Evolutionary conservation across 2,888 invertebrate genomes (phyloP).

Genomic region (Amorpha juglandis): DNA sequence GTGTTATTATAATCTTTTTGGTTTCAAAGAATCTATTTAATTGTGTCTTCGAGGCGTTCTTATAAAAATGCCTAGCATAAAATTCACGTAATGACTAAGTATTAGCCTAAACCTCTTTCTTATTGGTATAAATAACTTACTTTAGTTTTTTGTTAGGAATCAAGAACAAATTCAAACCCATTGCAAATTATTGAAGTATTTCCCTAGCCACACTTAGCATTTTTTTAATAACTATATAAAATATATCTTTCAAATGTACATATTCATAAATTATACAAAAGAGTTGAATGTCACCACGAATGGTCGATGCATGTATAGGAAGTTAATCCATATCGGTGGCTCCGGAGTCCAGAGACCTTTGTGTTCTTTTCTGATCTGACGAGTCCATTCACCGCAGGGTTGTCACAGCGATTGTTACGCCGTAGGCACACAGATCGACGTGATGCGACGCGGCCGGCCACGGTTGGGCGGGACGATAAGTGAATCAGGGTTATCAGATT

Average conservation of each 20-base stretch:
- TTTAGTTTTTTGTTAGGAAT: no score
- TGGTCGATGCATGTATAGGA: constrained; percentile 21
- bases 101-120: no score
- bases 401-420: constrained; percentile 26
- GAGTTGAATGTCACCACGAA: constrained; percentile 11
- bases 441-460: constrained; percentile 28
- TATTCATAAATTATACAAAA: constrained; percentile 19
- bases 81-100: background rate
- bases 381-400: constrained; percentile 22
- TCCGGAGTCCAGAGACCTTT: background rate
- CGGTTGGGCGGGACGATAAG: constrained; percentile 31
- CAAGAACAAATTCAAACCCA: background rate
- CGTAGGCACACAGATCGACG: constrained; percentile 30
- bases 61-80: background rate
- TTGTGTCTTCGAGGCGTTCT: background rate
- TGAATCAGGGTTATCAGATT: constrained; percentile 33
- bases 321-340: constrained; percentile 23
- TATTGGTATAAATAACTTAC: no score
- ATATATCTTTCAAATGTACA: constrained; percentile 5
- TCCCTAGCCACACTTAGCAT: background rate
- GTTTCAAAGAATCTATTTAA: constrained; percentile 8
- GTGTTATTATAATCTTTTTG: constrained; percentile 6
- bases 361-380: constrained; percentile 14
- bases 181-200: background rate
- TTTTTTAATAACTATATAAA: background rate